Evolutionary conservation across 2,113 vertebrate genomes (phyloP), one percentile per base, ranked within the genome.

Genomic region (Microtus richardsoni): DNA sequence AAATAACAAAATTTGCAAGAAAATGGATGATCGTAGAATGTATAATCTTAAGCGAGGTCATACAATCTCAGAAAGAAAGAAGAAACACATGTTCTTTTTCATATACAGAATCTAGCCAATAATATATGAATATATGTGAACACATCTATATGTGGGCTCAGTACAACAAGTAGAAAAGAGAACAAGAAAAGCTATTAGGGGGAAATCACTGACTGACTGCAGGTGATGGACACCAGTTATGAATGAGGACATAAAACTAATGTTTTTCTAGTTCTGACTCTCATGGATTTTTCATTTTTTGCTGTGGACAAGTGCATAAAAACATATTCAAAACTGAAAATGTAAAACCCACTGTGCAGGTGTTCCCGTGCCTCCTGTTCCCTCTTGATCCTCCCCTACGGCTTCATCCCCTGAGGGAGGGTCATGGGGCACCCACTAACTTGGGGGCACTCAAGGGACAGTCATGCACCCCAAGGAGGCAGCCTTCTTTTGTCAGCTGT

Each of bases 351-450:
- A 7, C 7, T 5, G 3, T 5, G 2, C 19, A 7, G 22, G 8
- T 47, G 22, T n/a, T 66, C n/a, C 26, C 0, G 10, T 0, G 1
- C 64, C 70, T 54, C 70, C 44, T 2, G 19, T 22, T 1, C 30
- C 36, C 36, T 33, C 24, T 54, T 7, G 11, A 49, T 2, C 26
- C 36, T 19, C 24, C 13, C 21, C 49, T 9, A 47, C 22, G 11
- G 24, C 33, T 47, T 44, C 26, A 16, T 49, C 3, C 21, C 68
- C 28, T 54, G 24, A 24, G 30, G 22, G 77, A n/a, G 22, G 36
- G 10, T 39, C 47, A 66, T 8, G 8, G 7, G 7, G 14, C 52
- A 60, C 26, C n/a, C 8, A 24, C 28, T 47, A 3, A 28, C 0
- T 30, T 12, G 9, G 22, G 5, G 16, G 12, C 47, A 66, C 21